Base-by-base conservation (phyloP, 2,113 vertebrate genomes). In the Lagopus leucura region DNA sequence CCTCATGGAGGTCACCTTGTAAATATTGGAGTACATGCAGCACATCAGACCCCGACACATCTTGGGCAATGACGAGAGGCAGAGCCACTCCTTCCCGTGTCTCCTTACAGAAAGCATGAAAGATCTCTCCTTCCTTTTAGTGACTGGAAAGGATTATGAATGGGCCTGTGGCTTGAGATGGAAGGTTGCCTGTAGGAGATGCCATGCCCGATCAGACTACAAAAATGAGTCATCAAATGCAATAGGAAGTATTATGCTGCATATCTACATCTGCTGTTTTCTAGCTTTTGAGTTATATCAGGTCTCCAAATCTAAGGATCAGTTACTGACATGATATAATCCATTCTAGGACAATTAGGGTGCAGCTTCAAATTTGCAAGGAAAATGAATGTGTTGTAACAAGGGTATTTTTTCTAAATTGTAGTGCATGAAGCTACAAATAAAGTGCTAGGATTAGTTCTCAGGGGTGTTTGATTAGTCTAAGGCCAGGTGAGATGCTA, bases 361-460 rank as follows among this genome's bases (percentile, higher is more conserved):
- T 70, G 60, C 25, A 38, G 10, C 48, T 88, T 80, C 30, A 74
- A 43, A 66, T 28, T 43, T 77, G 13, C 40, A 74, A 81, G 55
- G 38, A 83, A 76, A 65, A 18, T 0, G 0, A 40, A 73, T 52
- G 34, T 1, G 2, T 32, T 57, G 16, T 58, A 66, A 18, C 6
- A 57, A 60, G 22, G 17, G 6, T 25, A 5, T 71, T 38, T 61
- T n/a, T n/a, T 67, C 48, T 80, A 52, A 75, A 54, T 63, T 61
- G 22, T 58, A 63, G 20, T 58, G 7, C 24, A 30, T 43, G n/a
- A 54, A 58, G 15, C 50, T 71, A 64, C 27, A 57, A 60, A 82
- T 50, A 3, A 63, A 86, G 64, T 38, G 24, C n/a, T 86, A 34
- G 69, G 83, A 81, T 70, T 22, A 17, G 14, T 73, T 90, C 67